These are phyloP conservation scores for Acanthopleura granulata DNA, from an alignment of 2,888 invertebrate genomes.

Conservation along the genomic window DNA sequence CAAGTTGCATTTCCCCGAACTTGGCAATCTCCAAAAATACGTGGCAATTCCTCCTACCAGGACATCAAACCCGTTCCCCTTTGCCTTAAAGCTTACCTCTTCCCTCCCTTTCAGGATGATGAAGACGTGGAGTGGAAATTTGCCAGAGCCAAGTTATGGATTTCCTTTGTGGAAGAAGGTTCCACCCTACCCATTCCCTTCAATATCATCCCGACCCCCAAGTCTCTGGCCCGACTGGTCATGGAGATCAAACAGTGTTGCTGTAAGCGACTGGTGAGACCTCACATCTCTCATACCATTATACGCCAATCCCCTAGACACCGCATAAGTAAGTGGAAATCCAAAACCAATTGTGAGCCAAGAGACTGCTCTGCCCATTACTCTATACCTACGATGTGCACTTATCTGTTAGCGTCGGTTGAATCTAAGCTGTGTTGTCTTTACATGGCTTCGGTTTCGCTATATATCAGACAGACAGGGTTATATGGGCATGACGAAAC, in stretches of 20 bases:
- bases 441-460: too few species aligned
- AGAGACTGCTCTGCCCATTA: background rate
- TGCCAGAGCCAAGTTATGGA: conserved; percentile 56
- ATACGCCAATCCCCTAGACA: too few species aligned
- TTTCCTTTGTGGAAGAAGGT: conserved; percentile 51
- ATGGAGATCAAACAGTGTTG: conserved; percentile 16
- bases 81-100: background rate
- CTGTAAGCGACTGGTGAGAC: background rate
- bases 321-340: too few species aligned
- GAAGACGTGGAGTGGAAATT: conserved; percentile 60
- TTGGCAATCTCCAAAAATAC: background rate
- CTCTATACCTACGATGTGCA: too few species aligned
- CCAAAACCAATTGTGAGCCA: background rate
- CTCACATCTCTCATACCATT: too few species aligned
- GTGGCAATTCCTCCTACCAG: background rate
- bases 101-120: conserved; percentile 41
- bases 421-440: too few species aligned
- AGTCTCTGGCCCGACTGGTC: conserved; percentile 36
- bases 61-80: background rate
- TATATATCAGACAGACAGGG: too few species aligned
- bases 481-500: too few species aligned
- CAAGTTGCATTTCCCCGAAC: too few species aligned
- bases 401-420: too few species aligned
- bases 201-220: conserved; percentile 54
- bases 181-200: conserved; percentile 54